Evolutionary conservation across 2,888 invertebrate species (phyloP).

Genomic region (Watsonalla cultraria): DNA sequence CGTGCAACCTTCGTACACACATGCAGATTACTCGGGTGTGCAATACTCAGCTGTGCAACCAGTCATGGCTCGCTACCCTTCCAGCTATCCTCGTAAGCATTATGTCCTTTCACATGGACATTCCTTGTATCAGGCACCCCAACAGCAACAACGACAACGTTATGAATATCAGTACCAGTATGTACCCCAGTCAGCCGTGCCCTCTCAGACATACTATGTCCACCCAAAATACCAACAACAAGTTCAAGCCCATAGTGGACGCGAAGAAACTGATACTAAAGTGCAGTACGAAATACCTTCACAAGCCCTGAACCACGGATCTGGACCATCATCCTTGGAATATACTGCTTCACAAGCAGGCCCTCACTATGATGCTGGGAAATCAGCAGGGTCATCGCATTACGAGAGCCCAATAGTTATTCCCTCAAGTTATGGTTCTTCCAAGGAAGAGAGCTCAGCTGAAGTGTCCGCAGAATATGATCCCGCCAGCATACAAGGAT

Average conservation of each 20-base stretch:
- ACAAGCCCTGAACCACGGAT: slow-evolving; percentile 30
- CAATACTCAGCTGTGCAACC: slow-evolving; percentile 72
- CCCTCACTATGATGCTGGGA: slow-evolving; percentile 13
- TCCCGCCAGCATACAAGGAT: slow-evolving; percentile 16
- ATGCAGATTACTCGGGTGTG: slow-evolving; percentile 63
- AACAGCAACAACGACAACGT: slow-evolving; percentile 48
- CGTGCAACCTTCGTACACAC: slow-evolving; percentile 61
- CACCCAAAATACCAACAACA: slow-evolving; percentile 51
- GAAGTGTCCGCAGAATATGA: slow-evolving; percentile 19
- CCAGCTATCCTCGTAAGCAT: slow-evolving; percentile 45
- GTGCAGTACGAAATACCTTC: slow-evolving; percentile 39
- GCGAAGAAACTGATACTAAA: slow-evolving; percentile 19
- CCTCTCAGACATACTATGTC: slow-evolving; percentile 47
- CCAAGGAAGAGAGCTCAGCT: slow-evolving; percentile 12
- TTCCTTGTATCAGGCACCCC: slow-evolving; percentile 47
- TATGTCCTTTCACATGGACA: slow-evolving; percentile 48
- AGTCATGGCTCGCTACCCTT: slow-evolving; percentile 69
- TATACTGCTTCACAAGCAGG: slow-evolving; percentile 24
- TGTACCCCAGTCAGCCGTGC: slow-evolving; percentile 38
- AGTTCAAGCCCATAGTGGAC: slow-evolving; percentile 23
- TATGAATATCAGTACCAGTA: slow-evolving; percentile 61
- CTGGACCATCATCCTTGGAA: slow-evolving; percentile 22
- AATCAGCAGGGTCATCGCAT: slow-evolving; percentile 22
- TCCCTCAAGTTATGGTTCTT: slow-evolving; percentile 26
- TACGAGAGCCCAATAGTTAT: slow-evolving; percentile 25